Conservation (phyloP, 2,888 invertebrate genomes). For the Omphaloscelis lunosa region DNA sequence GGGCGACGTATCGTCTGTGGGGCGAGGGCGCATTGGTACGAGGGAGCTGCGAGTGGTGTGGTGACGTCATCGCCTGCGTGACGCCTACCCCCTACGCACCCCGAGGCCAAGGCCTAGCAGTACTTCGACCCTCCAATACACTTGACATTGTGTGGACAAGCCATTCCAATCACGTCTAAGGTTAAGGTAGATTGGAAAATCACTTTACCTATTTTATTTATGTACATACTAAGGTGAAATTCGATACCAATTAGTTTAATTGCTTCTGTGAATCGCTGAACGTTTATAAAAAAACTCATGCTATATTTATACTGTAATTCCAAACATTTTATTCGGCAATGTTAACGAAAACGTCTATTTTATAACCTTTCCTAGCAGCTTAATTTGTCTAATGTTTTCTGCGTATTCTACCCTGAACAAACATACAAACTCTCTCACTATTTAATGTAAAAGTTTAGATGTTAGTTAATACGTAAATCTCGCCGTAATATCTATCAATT, state of each 20-base stretch:
- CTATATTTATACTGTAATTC: constrained; percentile 14
- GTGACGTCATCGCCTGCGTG: constrained; percentile 84
- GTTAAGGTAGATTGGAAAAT: constrained; percentile 45
- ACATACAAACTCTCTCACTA: constrained; percentile 23
- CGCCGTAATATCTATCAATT: constrained; percentile 24
- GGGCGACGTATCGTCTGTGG: constrained; percentile 76
- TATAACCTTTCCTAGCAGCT: constrained; percentile 22
- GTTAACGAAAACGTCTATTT: constrained; percentile 46
- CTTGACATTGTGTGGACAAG: constrained; percentile 81
- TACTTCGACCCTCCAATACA: constrained; percentile 76
- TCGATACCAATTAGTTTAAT: constrained; percentile 40
- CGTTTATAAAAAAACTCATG: constrained; percentile 16
- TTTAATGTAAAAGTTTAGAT: constrained; percentile 32
- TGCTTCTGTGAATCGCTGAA: constrained; percentile 34
- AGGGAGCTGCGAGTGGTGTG: constrained; percentile 66
- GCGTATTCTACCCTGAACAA: constrained; percentile 38
- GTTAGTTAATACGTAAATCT: constrained; percentile 23
- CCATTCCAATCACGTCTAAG: constrained; percentile 61
- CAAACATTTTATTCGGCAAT: constrained; percentile 44
- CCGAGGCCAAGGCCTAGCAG: constrained; percentile 80
- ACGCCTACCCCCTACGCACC: constrained; percentile 78
- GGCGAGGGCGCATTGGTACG: constrained; percentile 73
- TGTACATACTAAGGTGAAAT: constrained; percentile 18
- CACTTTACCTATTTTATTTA: constrained; percentile 33
- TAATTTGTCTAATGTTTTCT: constrained; percentile 47